Base-by-base conservation (phyloP, 2,797 vertebrate species). In the Eleutherodactylus coqui region DNA sequence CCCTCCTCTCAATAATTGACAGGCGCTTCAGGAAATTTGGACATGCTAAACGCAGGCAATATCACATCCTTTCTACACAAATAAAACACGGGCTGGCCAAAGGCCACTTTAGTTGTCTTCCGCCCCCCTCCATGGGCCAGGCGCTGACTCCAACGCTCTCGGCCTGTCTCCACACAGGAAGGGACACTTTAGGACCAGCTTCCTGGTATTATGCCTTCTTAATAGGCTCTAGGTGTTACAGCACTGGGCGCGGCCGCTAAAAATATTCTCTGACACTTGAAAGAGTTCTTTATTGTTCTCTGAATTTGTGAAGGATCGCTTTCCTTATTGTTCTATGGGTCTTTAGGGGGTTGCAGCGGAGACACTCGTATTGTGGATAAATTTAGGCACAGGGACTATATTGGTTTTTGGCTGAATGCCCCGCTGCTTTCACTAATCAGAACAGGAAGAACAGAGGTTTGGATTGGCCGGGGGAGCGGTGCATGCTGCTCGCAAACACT, bases 241-340 rank as follows among this genome's bases (percentile, higher is more conserved):
- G 94, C 94, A 94, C 94, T 94, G 95, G 92, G 90, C 89, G 88
- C 88, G 90, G 91, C 91, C 90, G 93, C 94, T 96, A 94, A 96
- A 94, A 95, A 96, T 95, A 95, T 91, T 93, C 91, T 89, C 91
- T 93, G 93, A 94, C 93, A 94, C 94, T 96, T 95, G 93, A 95
- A 95, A 94, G 92, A 90, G 92, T 93, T 93, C 91, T 94, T 94
- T 93, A 94, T 94, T 93, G 94, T 95, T 95, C 94, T 94, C 94
- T 92, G 93, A 93, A 94, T 95, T 94, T 94, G 93, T 93, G 93
- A 95, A 94, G 93, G 94, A 95, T 94, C 92, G 90, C 92, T 55
- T 89, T 90, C 90, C 91, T 92, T 88, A 55, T 78, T 86, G 79
- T 58, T 34, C 88, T 91, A 91, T 92, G 86, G 86, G 86, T 93